These are phyloP conservation scores for Chironomus tepperi DNA, from an alignment of 1,140 invertebrate genomes.

Conservation along the genomic window DNA sequence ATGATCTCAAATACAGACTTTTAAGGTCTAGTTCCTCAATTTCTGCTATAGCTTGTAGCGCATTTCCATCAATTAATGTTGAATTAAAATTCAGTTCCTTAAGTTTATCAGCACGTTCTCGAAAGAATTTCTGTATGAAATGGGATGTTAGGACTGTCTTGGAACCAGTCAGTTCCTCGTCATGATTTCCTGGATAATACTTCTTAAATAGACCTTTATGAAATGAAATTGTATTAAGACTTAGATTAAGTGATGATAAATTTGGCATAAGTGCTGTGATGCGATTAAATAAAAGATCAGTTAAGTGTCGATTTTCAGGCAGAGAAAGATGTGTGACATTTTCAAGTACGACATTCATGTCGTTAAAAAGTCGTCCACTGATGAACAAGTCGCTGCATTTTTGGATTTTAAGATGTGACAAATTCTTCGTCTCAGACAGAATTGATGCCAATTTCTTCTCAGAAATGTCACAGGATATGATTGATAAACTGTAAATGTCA, in stretches of 20 bases:
- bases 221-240: conserved; percentile 57
- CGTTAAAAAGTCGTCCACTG: conserved; percentile 56
- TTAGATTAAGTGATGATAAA: conserved; percentile 51
- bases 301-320: conserved; percentile 56
- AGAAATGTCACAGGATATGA: conserved; percentile 51
- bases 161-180: conserved; percentile 44
- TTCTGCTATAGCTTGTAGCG: conserved; percentile 47
- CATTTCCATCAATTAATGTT: conserved; percentile 54
- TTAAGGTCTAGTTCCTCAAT: conserved; percentile 46
- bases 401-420: conserved; percentile 50
- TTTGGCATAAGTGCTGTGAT: conserved; percentile 51
- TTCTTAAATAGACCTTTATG: conserved; percentile 54
- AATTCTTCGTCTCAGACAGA: conserved; percentile 45
- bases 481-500: conserved; percentile 38
- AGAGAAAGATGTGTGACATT: conserved; percentile 51
- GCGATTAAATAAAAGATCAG: conserved; percentile 58
- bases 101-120: conserved; percentile 44
- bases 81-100: conserved; percentile 53
- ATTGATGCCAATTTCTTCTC: conserved; percentile 52
- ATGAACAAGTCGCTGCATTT: conserved; percentile 61
- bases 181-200: conserved; percentile 49
- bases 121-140: conserved; percentile 51
- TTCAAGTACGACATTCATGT: conserved; percentile 43
- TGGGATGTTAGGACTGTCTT: conserved; percentile 61
- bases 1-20: conserved; percentile 47